Conservation (phyloP, 2,113 vertebrate species). For the Nycticebus coucang region DNA sequence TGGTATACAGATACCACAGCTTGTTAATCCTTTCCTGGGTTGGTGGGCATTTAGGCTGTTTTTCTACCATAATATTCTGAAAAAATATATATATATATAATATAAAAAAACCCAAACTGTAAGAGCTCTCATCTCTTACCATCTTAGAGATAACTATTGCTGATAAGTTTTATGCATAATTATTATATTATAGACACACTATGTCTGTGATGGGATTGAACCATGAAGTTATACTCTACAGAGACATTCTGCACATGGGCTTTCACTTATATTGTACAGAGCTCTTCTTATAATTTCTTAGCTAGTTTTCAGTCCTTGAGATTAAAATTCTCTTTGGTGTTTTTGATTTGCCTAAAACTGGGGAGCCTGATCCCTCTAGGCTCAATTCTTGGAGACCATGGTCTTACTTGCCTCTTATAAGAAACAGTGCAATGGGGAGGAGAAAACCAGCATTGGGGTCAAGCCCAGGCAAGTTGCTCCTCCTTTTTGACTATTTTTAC, state of each 20-base stretch:
- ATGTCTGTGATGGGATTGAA: background rate
- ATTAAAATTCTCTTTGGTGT: background rate
- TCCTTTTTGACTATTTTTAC: slow-evolving; percentile 4
- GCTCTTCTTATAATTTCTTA: background rate
- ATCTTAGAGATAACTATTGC: background rate
- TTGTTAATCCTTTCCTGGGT: too few species aligned
- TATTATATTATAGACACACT: background rate
- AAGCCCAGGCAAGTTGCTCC: background rate
- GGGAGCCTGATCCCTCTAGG: background rate
- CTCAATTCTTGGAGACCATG: background rate
- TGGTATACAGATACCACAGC: too few species aligned
- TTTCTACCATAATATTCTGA: too few species aligned
- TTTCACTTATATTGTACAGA: background rate
- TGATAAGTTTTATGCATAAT: background rate
- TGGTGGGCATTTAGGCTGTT: too few species aligned
- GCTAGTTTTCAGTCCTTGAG: background rate
- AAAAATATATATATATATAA: too few species aligned
- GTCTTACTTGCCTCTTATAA: background rate
- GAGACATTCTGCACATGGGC: too few species aligned
- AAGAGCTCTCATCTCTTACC: background rate
- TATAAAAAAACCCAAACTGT: background rate
- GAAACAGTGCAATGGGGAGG: background rate
- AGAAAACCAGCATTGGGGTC: background rate
- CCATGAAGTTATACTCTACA: background rate
- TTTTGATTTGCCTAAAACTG: background rate